Evolutionary conservation across 1,140 invertebrate genomes (phyloP).

Genomic region (Pectinophora gossypiella): DNA sequence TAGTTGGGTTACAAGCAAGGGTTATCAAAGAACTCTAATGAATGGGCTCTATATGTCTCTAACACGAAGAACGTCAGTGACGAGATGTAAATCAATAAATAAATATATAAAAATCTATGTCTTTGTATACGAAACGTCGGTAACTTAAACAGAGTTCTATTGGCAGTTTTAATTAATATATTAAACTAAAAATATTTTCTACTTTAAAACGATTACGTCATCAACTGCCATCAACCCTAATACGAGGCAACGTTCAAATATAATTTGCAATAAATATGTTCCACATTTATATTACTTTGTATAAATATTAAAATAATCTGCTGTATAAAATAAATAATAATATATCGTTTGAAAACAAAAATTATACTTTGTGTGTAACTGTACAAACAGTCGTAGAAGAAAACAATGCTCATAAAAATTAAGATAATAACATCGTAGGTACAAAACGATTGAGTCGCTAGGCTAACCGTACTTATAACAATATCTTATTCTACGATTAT

Average conservation of each 20-base stretch:
- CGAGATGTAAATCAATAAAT: conserved; percentile 33
- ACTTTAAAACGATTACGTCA: conserved; percentile 32
- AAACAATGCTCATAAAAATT: conserved; percentile 41
- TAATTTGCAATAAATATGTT: conserved; percentile 50
- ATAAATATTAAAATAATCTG: conserved; percentile 58
- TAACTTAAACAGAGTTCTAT: conserved; percentile 55
- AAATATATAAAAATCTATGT: conserved; percentile 46
- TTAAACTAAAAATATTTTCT: conserved; percentile 39
- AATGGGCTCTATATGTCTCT: conserved; percentile 26
- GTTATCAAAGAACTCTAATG: conserved; percentile 59
- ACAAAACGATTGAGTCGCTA: conserved; percentile 56
- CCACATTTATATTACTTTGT: conserved; percentile 38
- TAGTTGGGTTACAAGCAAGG: conserved; percentile 75
- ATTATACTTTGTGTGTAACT: conserved; percentile 54
- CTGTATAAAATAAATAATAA: conserved; percentile 51
- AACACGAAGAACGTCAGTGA: conserved; percentile 16
- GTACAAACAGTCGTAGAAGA: conserved; percentile 51
- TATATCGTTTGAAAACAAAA: conserved; percentile 69
- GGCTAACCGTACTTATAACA: conserved; percentile 56
- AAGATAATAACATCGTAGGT: conserved; percentile 58
- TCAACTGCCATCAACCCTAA: conserved; percentile 46
- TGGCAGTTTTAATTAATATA: conserved; percentile 43
- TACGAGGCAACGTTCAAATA: conserved; percentile 45
- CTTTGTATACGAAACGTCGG: conserved; percentile 61
- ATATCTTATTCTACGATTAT: conserved; percentile 48